A percentile compares a stretch with the other conserved stretches of the same genome.
Evolutionary conservation across 2,113 vertebrate species (phyloP).

Genomic region (Marcusenius ussheri): DNA sequence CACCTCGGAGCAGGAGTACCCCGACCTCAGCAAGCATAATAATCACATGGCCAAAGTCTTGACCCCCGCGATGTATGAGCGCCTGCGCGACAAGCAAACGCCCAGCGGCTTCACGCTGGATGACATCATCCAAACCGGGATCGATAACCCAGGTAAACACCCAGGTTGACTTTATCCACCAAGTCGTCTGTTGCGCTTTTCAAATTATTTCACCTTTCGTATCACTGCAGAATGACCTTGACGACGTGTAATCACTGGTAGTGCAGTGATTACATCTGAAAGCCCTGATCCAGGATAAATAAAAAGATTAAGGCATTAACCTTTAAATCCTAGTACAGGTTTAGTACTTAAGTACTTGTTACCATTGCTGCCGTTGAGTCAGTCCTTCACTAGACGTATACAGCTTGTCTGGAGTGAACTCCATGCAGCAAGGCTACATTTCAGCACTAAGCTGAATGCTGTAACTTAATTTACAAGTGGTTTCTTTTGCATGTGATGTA

Average conservation of each 20-base stretch:
- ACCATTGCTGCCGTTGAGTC: neutral
- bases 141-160: constrained; percentile 91
- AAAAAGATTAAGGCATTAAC: neutral
- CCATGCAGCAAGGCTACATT: neutral
- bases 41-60: constrained; percentile 91
- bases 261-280: neutral
- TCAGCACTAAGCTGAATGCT: neutral
- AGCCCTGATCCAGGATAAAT: neutral
- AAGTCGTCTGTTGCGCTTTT: constrained; percentile 30
- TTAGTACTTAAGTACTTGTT: neutral
- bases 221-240: constrained; percentile 41
- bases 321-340: neutral
- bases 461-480: neutral
- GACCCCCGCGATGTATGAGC: constrained; percentile 71
- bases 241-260: constrained; percentile 5
- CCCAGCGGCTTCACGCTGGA: constrained; percentile 84
- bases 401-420: neutral
- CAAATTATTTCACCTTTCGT: neutral
- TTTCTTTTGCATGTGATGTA: neutral
- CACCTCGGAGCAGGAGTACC: constrained; percentile 68
- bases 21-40: constrained; percentile 85
- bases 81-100: constrained; percentile 74
- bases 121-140: constrained; percentile 86
- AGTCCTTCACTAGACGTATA: neutral
- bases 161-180: constrained; percentile 8